phyloP scores from a whole-genome alignment of 2,797 vertebrate species.

The Cryptoprocta ferox region DNA sequence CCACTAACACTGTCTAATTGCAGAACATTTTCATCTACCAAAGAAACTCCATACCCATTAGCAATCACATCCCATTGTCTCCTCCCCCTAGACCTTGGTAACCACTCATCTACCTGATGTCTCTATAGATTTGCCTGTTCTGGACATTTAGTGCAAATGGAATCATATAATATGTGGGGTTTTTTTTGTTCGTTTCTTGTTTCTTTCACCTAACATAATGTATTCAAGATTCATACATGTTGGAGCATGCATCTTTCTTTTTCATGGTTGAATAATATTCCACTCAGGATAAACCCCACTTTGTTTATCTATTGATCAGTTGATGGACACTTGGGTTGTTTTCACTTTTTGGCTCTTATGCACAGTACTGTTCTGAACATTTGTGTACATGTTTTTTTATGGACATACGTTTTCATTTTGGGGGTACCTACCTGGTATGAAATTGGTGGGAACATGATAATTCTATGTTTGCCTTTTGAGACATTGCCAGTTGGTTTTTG shows the following conservation, averaged over 20 bases:
- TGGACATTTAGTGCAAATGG: not conserved
- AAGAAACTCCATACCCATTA: not conserved
- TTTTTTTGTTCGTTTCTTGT: constrained; percentile 9
- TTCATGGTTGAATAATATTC: not conserved
- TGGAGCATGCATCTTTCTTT: not conserved
- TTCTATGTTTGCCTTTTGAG: not conserved
- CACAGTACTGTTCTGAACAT: not conserved
- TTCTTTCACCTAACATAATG: not conserved
- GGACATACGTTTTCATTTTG: not conserved
- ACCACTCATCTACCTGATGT: not conserved
- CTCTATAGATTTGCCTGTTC: not conserved
- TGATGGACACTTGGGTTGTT: not conserved
- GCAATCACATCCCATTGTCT: not conserved
- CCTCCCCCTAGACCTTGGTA: not conserved
- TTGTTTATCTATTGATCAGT: not conserved
- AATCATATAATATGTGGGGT: not conserved
- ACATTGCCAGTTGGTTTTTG: not conserved
- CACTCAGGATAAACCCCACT: not conserved
- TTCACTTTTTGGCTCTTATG: not conserved
- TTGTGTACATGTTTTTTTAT: not conserved
- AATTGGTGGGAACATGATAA: not conserved
- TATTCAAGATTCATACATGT: not conserved
- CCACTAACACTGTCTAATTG: not conserved
- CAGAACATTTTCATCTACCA: not conserved
- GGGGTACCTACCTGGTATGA: not conserved